Base-by-base conservation (phyloP, 2,888 invertebrate genomes). In the Andrena marginata region DNA sequence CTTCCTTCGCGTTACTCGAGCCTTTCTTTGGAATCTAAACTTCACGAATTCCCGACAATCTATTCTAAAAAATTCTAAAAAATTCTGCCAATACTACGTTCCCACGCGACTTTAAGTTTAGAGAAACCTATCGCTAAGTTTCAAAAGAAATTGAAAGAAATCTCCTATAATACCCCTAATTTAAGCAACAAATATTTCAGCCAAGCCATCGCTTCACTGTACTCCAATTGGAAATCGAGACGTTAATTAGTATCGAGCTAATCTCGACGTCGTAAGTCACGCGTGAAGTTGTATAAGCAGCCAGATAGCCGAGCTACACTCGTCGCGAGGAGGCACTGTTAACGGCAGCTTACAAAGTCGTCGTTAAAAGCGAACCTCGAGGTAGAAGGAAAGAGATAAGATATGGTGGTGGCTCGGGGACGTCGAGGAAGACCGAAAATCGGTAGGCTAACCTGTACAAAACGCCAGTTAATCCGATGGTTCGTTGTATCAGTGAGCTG, bases 391-490 rank as follows among this genome's bases (percentile, higher is more conserved):
- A 72, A 33, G 69, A 82, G 86, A 88, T 83, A 86, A 71, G 78
- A 80, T 72, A 81, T 69, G 67, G 60, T 3, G 13, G 29, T 65
- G 68, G 71, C 26, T 48, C 48, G 76, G 63, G 62, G 72, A 82
- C 70, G 73, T 68, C 35, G 56, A 59, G 77, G 31, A 56, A 59
- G 68, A 59, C 65, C 64, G 80, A 88, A 56, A 89, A 88, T 91
- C 91, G 88, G 91, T 91, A 91, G 91, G 89, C 90, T 86, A 88
- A 89, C 90, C 84, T 88, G 86, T 89, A 92, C 92, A 92, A 92
- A 92, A 91, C 89, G 90, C 85, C 86, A 82, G 89, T 91, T 91
- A 89, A 91, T 91, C 88, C 89, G 82, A 84, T 31, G 75, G 84
- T 77, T 86, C 87, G 87, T 85, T 86, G 87, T 92, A 91, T 89